phyloP scores from a whole-genome alignment of 2,888 invertebrate genomes.

The Melieria picta region DNA sequence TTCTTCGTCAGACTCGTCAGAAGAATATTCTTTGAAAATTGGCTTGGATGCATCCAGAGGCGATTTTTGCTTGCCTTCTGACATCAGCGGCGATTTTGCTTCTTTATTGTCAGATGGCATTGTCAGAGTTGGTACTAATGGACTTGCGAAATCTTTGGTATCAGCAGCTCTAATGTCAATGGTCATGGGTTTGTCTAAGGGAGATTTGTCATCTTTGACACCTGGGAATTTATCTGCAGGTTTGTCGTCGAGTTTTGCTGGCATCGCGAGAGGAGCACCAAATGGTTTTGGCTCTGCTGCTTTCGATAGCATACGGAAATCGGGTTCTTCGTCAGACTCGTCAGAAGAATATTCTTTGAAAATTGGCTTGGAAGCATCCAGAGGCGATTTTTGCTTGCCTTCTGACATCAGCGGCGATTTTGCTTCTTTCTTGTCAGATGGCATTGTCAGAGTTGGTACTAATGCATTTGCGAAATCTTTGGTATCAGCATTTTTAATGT shows the following conservation, averaged over 20 bases:
- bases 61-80: constrained; percentile 8
- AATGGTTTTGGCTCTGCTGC: background rate
- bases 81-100: background rate
- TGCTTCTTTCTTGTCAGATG: background rate
- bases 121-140: background rate
- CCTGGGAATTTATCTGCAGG: no score
- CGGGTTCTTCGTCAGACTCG: background rate
- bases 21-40: constrained; percentile 7
- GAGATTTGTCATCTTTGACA: background rate
- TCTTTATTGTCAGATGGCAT: background rate
- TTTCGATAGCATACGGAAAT: background rate
- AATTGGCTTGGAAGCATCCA: background rate
- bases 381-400: background rate
- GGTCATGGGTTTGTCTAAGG: background rate
- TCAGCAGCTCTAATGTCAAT: background rate
- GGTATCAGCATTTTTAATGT: background rate
- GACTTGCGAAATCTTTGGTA: background rate
- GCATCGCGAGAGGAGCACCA: no score
- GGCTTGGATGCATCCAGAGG: constrained; percentile 9
- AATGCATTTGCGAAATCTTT: background rate
- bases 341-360: background rate
- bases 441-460: background rate
- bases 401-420: background rate
- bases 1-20: constrained; percentile 22
- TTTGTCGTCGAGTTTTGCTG: no score